A percentile compares a stretch with the other conserved stretches of the same genome.
Evolutionary conservation across 2,888 invertebrate genomes (phyloP).

Genomic region (Agrochola litura): DNA sequence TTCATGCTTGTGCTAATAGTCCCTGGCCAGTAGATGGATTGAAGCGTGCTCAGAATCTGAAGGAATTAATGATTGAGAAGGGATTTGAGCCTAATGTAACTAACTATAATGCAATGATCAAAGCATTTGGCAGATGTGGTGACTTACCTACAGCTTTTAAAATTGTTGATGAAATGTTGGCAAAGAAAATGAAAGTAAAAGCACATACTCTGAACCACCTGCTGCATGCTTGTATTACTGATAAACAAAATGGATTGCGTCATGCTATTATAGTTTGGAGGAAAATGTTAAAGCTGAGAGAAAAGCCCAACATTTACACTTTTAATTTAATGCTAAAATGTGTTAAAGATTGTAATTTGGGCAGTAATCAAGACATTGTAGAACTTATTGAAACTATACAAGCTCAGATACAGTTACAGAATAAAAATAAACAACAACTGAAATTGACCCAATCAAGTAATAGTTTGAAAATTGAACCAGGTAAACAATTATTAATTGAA

Average conservation of each 20-base stretch:
- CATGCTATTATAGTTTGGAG: conserved; percentile 97
- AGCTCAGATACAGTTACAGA: conserved; percentile 70
- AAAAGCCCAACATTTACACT: conserved; percentile 93
- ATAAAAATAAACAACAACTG: conserved; percentile 28
- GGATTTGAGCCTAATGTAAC: conserved; percentile 93
- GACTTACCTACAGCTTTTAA: conserved; percentile 94
- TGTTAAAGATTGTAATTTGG: conserved; percentile 95
- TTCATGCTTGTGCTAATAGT: conserved; percentile 97
- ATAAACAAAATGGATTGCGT: conserved; percentile 94
- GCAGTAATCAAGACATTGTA: conserved; percentile 91
- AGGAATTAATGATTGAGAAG: conserved; percentile 93
- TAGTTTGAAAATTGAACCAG: conserved; percentile 26
- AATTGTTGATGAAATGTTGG: conserved; percentile 96
- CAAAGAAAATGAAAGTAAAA: conserved; percentile 91
- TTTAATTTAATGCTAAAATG: conserved; percentile 96
- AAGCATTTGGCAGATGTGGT: conserved; percentile 96
- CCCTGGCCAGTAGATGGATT: conserved; percentile 93
- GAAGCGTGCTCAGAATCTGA: conserved; percentile 92
- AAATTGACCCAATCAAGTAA: conserved; percentile 27
- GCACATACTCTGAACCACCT: conserved; percentile 94
- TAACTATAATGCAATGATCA: conserved; percentile 97
- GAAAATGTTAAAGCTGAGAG: conserved; percentile 92
- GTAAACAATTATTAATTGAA: conserved; percentile 44
- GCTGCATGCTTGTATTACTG: conserved; percentile 95
- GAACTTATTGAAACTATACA: conserved; percentile 85